These are phyloP conservation scores for Falcaria lacertinaria DNA, from an alignment of 2,888 invertebrate genomes.

Conservation along the genomic window DNA sequence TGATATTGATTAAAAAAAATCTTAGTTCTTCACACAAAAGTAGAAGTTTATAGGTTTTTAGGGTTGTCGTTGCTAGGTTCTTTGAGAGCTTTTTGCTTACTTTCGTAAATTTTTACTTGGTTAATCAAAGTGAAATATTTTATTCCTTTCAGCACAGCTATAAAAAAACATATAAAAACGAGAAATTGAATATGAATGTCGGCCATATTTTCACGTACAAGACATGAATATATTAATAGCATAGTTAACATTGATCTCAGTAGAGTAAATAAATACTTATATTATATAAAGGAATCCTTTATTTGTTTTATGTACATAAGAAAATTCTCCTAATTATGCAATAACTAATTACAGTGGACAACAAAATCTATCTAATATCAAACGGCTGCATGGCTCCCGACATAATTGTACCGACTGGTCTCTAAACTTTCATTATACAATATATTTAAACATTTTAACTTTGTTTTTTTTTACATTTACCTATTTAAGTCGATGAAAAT, in stretches of 20 bases:
- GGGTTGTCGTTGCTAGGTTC: too few relatives aligned
- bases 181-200: conserved; percentile 27
- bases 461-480: too few relatives aligned
- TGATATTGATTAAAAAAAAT: background rate
- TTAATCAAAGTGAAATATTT: background rate
- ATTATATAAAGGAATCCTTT: conserved; percentile 67
- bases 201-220: conserved; percentile 29
- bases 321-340: conserved; percentile 73
- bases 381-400: conserved; percentile 53
- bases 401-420: conserved; percentile 20
- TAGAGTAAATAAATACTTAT: conserved; percentile 26
- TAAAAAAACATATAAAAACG: conserved; percentile 19
- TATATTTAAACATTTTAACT: background rate
- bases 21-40: too few relatives aligned
- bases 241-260: background rate
- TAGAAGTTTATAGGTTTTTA: too few relatives aligned
- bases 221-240: background rate
- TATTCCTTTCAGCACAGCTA: conserved; percentile 37
- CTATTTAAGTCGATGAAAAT: too few relatives aligned
- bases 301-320: conserved; percentile 76
- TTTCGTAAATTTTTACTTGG: background rate
- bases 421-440: conserved; percentile 7
- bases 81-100: too few relatives aligned
- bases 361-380: conserved; percentile 72
- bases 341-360: conserved; percentile 73